Percentiles rank a stretch among this genome's conserved stretches.
Conservation (phyloP, 1,140 invertebrate species). For the Leptopilina clavipes region DNA sequence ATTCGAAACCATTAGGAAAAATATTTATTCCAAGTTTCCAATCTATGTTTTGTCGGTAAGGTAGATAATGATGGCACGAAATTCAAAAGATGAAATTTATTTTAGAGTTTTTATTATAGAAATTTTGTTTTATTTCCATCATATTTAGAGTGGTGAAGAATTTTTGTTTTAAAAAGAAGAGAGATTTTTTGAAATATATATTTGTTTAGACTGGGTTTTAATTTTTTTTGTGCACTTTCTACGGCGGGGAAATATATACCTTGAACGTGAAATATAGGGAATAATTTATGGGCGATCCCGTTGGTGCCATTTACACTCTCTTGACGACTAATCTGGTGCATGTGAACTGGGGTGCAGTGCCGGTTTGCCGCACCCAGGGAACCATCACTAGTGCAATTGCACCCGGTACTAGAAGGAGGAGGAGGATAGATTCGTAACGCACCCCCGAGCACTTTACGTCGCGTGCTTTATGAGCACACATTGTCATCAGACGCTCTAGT, state of each 20-base stretch:
- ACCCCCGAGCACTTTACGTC: constrained; percentile 52
- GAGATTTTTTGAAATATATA: too few relatives aligned
- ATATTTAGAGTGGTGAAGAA: too few relatives aligned
- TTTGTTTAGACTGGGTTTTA: not conserved
- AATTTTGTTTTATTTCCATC: too few relatives aligned
- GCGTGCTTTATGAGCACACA: constrained; percentile 55
- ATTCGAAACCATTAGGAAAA: too few relatives aligned
- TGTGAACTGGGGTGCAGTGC: constrained; percentile 47
- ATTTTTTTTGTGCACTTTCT: not conserved
- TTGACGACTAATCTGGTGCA: constrained; percentile 62
- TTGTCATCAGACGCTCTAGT: constrained; percentile 59
- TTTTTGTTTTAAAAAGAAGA: too few relatives aligned
- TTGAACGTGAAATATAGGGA: constrained; percentile 22
- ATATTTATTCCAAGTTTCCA: too few relatives aligned
- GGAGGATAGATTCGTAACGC: constrained; percentile 40
- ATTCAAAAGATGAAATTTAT: too few relatives aligned
- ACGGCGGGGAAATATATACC: too few relatives aligned
- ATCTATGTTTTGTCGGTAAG: too few relatives aligned
- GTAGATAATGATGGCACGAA: too few relatives aligned
- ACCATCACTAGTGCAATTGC: constrained; percentile 14
- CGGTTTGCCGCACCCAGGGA: constrained; percentile 41
- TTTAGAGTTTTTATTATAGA: too few relatives aligned
- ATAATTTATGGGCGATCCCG: constrained; percentile 65
- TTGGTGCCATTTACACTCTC: constrained; percentile 66
- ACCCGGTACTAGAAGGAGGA: not conserved